phyloP scores from a whole-genome alignment of 2,113 vertebrate species.

The Garra rufa region DNA sequence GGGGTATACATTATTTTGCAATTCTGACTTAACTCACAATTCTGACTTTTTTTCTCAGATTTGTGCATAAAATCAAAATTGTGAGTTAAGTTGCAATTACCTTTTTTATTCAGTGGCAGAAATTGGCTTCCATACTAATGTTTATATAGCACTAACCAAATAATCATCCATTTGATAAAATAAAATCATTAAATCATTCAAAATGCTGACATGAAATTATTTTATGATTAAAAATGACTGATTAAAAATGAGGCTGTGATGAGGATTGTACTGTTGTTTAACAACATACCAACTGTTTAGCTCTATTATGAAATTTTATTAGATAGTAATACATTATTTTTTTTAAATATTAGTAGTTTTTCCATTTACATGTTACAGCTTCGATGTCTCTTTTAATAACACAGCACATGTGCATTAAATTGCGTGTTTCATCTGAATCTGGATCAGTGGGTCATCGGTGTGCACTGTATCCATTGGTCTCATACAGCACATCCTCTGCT shows the following conservation, averaged over 20 bases:
- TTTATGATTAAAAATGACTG: not conserved
- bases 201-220: no score
- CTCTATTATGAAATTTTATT: not conserved
- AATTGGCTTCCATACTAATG: no score
- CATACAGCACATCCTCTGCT: not conserved
- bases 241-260: no score
- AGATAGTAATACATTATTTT: not conserved
- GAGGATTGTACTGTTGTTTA: not conserved
- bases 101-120: no score
- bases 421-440: not conserved
- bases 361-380: not conserved
- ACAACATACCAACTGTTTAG: not conserved
- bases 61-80: no score
- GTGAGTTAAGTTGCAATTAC: no score
- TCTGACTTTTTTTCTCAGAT: no score
- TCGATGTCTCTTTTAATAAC: not conserved
- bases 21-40: no score
- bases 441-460: conserved; percentile 1
- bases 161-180: no score
- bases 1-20: no score
- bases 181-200: no score
- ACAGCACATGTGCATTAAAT: not conserved
- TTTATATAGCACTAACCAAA: no score
- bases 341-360: not conserved
- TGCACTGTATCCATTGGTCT: not conserved